Conservation (phyloP, 2,888 invertebrate species). For the Shargacucullia verbasci region DNA sequence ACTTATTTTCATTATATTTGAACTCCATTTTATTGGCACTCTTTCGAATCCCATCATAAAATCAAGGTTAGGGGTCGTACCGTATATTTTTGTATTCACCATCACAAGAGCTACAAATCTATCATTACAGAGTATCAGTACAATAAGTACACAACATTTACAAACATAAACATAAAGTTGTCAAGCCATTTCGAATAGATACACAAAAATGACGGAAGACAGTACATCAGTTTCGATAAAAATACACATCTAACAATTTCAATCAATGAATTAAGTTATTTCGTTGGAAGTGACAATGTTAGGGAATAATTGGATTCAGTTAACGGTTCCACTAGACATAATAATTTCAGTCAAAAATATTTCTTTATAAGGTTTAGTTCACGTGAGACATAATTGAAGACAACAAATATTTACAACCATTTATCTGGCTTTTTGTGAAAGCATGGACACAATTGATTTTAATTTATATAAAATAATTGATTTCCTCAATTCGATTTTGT, state of each 20-base stretch:
- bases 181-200: background rate
- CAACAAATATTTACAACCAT: background rate
- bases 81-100: too few species aligned
- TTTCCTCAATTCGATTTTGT: too few species aligned
- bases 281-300: conserved; percentile 25
- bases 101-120: too few species aligned
- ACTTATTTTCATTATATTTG: too few species aligned
- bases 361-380: conserved; percentile 2
- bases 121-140: too few species aligned
- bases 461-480: too few species aligned
- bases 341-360: conserved; percentile 27
- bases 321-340: background rate
- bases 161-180: background rate
- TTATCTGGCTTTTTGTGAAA: too few species aligned
- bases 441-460: background rate
- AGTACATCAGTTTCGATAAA: conserved; percentile 54
- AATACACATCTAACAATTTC: conserved; percentile 36
- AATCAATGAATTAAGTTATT: conserved; percentile 42
- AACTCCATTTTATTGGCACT: too few species aligned
- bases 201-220: too few species aligned
- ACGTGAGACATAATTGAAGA: conserved; percentile 33
- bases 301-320: conserved; percentile 13
- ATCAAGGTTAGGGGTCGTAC: too few species aligned
- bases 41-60: too few species aligned
- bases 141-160: too few species aligned